Conservation (phyloP, 2,797 vertebrate genomes). For the Gymnopithys bicolor region DNA sequence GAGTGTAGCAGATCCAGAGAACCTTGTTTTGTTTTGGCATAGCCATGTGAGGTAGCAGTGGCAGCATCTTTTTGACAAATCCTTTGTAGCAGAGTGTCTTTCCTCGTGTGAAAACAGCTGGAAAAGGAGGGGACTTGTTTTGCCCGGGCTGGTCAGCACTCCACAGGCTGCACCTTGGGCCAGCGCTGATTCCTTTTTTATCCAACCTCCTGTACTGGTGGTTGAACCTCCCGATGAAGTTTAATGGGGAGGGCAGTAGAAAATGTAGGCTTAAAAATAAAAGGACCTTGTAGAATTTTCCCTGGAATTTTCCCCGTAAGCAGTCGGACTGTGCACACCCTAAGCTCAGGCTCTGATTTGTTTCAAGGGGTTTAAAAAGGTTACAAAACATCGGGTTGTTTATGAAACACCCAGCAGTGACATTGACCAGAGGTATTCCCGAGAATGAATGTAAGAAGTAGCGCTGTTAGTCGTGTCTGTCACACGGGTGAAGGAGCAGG, state of each 20-base stretch:
- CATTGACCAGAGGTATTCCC: not conserved
- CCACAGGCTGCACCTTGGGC: not conserved
- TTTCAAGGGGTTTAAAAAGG: not conserved
- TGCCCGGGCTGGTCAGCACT: not conserved
- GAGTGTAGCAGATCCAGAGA: not conserved
- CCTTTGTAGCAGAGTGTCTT: not conserved
- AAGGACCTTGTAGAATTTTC: not conserved
- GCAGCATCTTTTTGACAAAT: not conserved
- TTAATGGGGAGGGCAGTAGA: too few relatives aligned
- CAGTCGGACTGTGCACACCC: rapidly evolving
- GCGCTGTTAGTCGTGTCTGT: not conserved
- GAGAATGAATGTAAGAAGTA: not conserved
- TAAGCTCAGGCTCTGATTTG: not conserved
- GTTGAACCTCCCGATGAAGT: not conserved
- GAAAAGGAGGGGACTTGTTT: not conserved
- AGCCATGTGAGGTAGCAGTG: not conserved
- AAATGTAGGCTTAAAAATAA: not conserved
- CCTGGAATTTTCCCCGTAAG: not conserved
- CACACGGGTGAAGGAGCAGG: not conserved
- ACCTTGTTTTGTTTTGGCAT: not conserved
- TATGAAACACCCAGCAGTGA: not conserved
- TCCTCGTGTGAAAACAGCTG: not conserved
- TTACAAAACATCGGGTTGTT: not conserved
- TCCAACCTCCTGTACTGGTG: not conserved
- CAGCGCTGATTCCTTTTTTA: not conserved